Percentiles rank a stretch among this genome's conserved stretches.
Conservation (phyloP, 2,888 invertebrate genomes). For the Ecliptopera silaceata region DNA sequence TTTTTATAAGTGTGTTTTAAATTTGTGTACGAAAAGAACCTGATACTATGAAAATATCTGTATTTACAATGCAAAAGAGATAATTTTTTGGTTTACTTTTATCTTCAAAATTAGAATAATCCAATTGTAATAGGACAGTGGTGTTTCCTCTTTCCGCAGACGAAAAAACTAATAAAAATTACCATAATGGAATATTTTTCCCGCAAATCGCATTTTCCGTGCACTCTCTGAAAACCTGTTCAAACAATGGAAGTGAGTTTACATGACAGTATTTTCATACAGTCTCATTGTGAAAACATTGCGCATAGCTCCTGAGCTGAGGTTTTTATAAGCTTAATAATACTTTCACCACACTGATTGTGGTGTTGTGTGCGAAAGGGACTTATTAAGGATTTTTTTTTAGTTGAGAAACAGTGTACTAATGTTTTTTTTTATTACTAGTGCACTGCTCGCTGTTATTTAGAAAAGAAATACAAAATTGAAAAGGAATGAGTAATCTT, state of each 20-base stretch:
- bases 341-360: not conserved
- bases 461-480: too few species aligned
- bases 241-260: constrained; percentile 25
- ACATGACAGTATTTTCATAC: constrained; percentile 26
- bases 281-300: constrained; percentile 30
- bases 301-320: constrained; percentile 19
- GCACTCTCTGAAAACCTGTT: constrained; percentile 18
- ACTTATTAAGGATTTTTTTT: too few species aligned
- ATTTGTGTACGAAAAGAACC: too few species aligned
- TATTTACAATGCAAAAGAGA: too few species aligned
- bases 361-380: too few species aligned
- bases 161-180: constrained; percentile 28
- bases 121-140: constrained; percentile 14
- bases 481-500: too few species aligned
- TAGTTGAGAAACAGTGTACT: too few species aligned
- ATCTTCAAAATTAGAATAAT: constrained; percentile 17
- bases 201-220: constrained; percentile 15
- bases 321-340: not conserved
- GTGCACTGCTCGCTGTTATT: too few species aligned
- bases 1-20: too few species aligned
- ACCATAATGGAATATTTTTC: constrained; percentile 27
- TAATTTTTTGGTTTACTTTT: not conserved
- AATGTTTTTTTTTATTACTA: too few species aligned
- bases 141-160: constrained; percentile 16
- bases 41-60: too few species aligned